A percentile compares a stretch with the other conserved stretches of the same genome.
Conservation (phyloP, 2,113 vertebrate species). For the Chlorodrepanis virens region DNA sequence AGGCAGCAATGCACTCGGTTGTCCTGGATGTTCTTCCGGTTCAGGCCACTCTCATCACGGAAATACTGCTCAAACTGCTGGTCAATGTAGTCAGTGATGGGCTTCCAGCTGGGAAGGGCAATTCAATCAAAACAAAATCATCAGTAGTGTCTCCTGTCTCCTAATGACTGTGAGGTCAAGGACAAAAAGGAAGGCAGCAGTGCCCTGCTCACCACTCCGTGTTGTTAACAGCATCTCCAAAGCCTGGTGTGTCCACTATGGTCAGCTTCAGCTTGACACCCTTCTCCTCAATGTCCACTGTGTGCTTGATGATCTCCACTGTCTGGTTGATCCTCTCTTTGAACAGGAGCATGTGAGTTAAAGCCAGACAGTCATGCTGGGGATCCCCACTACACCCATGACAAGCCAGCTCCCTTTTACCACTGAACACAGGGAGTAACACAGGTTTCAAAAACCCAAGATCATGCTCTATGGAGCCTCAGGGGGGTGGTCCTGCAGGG, state of each 20-base stretch:
- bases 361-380: not conserved
- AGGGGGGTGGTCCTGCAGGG: not conserved
- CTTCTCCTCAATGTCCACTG: constrained; percentile 98
- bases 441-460: not conserved
- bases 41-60: constrained; percentile 95
- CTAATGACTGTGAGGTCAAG: not conserved
- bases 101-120: constrained; percentile 85
- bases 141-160: not conserved
- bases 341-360: not conserved
- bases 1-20: constrained; percentile 98
- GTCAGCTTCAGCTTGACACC: constrained; percentile 97
- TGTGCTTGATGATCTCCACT: constrained; percentile 97
- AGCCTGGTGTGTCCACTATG: constrained; percentile 97
- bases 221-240: constrained; percentile 98
- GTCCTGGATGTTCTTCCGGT: constrained; percentile 97
- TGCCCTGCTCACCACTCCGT: constrained; percentile 87
- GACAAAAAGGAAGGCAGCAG: not conserved
- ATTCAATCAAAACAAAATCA: not conserved
- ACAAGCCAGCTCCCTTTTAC: not conserved
- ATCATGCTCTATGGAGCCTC: not conserved
- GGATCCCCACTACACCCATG: not conserved
- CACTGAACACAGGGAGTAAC: not conserved
- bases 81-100: constrained; percentile 96
- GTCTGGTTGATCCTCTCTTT: constrained; percentile 96
- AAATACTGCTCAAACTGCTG: constrained; percentile 99